Evolutionary conservation across 1,140 invertebrate species (phyloP), one percentile per base, ranked within the genome.

Genomic region (Spodoptera frugiperda): DNA sequence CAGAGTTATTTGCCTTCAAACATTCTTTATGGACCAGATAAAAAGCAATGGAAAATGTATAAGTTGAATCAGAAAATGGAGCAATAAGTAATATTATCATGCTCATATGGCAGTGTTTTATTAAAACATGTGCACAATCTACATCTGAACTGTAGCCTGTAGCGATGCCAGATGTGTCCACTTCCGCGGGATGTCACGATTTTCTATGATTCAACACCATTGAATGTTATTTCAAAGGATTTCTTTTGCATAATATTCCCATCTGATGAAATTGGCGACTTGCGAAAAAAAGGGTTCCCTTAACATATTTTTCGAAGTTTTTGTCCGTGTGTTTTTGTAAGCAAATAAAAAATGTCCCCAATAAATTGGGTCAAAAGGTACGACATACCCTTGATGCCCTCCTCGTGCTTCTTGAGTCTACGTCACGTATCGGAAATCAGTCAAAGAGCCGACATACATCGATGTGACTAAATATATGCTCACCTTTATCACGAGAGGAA

Each of bases 31-130:
- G 25, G 19, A 19, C 19, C 6, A 46, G 19, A 10, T 44, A 48
- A 39, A 59, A 73, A 30, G 39, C 59, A 57, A 57, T 73, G 39
- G 17, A 59, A 59, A 55, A 59, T 48, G 53, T 46, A 48, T 73
- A 55, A 48, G 30, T 57, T 59, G 12, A 73, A 33, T 19, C 39
- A 59, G 17, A 73, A 48, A 59, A 48, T 44, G 59, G 54, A 48
- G 44, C 39, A 44, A 57, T 51, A 72, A 72, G 53, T 72, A 72
- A 49, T 70, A 19, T 39, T 9, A 8, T 71, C 30, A 46, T 12
- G 44, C 70, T 73, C 70, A 73, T 55, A 59, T 73, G 70, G 70
- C 33, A 59, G 4, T 73, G 70, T 57, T 73, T 73, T 73, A 73
- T 59, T 73, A 59, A 71, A 73, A 73, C 54, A 73, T 73, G 54